Percentiles rank a stretch among this genome's conserved stretches.
These are phyloP conservation scores for Platorchestia sp. DNA, from an alignment of 1,140 invertebrate genomes.

Conservation along the genomic window DNA sequence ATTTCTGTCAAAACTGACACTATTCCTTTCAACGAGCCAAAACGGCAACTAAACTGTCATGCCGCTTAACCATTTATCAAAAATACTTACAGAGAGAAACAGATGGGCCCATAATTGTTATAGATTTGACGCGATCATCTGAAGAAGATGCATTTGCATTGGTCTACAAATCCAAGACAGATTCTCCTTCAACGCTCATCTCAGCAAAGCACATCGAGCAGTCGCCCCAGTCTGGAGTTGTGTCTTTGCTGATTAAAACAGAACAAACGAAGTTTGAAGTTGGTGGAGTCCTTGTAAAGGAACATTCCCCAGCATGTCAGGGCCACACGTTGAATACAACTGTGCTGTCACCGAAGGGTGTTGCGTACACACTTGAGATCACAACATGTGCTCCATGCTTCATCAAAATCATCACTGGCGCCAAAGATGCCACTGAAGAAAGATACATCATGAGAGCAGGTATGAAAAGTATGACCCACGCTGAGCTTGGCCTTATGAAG, in stretches of 20 bases:
- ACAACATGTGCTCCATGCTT: neutral
- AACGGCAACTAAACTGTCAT: neutral
- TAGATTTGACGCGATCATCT: neutral
- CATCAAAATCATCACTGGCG: neutral
- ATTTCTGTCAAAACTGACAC: too few species aligned
- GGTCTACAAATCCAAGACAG: neutral
- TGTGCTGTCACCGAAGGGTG: neutral
- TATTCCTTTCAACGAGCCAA: neutral
- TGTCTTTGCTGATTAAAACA: slow-evolving; percentile 12
- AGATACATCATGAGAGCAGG: neutral
- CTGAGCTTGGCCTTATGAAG: slow-evolving; percentile 14
- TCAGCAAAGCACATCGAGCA: neutral
- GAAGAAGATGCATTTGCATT: neutral
- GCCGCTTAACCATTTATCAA: neutral
- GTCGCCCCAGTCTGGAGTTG: slow-evolving; percentile 4
- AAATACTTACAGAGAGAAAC: neutral
- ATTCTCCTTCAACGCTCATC: neutral
- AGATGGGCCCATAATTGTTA: neutral
- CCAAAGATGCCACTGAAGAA: neutral
- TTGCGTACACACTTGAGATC: neutral
- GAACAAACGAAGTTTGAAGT: neutral
- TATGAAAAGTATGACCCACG: slow-evolving; percentile 22
- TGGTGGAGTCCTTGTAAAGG: neutral
- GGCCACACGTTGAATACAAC: slow-evolving; percentile 2
- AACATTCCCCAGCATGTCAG: neutral